Evolutionary conservation across 2,797 vertebrate species (phyloP).

Genomic region (Synaphobranchus kaupii): DNA sequence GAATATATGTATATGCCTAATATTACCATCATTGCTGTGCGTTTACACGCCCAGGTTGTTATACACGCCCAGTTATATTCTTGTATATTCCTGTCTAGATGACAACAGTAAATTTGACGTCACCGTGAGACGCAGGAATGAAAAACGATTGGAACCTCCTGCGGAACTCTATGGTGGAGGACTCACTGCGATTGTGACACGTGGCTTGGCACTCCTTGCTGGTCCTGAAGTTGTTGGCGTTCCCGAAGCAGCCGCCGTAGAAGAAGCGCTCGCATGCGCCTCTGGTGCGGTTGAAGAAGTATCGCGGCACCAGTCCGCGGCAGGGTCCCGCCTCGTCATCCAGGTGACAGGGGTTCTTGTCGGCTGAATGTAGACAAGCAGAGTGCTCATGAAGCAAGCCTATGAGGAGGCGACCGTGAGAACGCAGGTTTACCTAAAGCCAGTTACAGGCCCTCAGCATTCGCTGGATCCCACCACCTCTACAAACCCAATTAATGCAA

Average conservation of each 20-base stretch:
- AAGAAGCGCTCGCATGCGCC: constrained; percentile 63
- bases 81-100: background rate
- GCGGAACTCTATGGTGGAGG: background rate
- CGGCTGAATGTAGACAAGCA: constrained; percentile 51
- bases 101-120: background rate
- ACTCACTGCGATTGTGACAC: constrained; percentile 61
- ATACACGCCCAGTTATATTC: no score
- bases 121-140: background rate
- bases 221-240: constrained; percentile 85
- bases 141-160: background rate
- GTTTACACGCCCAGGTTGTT: no score
- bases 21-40: no score
- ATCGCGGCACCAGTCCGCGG: constrained; percentile 23
- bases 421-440: background rate
- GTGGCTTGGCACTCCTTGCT: constrained; percentile 73
- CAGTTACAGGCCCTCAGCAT: background rate
- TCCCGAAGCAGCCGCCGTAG: constrained; percentile 91
- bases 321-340: constrained; percentile 25
- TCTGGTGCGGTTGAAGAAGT: constrained; percentile 17
- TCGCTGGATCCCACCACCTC: background rate
- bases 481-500: background rate
- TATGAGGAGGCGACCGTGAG: background rate
- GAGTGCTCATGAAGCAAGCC: background rate
- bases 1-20: no score
- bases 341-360: constrained; percentile 56